Evolutionary conservation across 23 tunicate genomes (phyloP).

Genomic region (Trididemnum clinides): DNA sequence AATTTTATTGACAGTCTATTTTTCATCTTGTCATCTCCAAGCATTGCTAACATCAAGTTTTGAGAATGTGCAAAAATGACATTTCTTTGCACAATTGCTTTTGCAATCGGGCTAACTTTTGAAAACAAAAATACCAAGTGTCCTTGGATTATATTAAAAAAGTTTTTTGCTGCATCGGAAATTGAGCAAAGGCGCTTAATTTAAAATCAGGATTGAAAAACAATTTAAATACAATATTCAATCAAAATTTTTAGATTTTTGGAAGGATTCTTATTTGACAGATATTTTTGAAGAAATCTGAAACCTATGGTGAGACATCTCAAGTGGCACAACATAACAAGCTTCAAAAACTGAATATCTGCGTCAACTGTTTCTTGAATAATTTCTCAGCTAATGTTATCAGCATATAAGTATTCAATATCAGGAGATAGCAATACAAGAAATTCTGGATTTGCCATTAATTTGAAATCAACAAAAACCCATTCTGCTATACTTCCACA

Average conservation of each 20-base stretch:
- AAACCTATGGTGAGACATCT: neutral
- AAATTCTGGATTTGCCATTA: neutral
- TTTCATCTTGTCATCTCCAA: no score
- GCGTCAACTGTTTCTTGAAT: neutral
- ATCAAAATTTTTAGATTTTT: neutral
- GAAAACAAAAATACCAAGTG: no score
- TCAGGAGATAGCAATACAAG: neutral
- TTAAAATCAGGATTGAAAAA: neutral
- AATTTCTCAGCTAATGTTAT: neutral
- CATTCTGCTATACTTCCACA: neutral
- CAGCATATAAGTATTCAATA: neutral
- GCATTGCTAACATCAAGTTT: no score
- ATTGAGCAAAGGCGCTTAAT: no score
- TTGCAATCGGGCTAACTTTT: no score
- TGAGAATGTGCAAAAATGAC: no score
- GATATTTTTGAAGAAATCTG: neutral
- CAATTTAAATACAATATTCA: neutral
- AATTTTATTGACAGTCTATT: no score
- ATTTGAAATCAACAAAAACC: neutral
- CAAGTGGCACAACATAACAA: neutral
- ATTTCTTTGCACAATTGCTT: no score
- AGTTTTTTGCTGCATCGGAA: no score
- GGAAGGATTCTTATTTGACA: neutral
- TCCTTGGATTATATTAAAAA: no score
- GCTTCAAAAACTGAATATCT: neutral